Percentiles rank a stretch among this genome's conserved stretches.
Evolutionary conservation across 1,140 invertebrate genomes (phyloP).

Genomic region (Solenopsis fugax): DNA sequence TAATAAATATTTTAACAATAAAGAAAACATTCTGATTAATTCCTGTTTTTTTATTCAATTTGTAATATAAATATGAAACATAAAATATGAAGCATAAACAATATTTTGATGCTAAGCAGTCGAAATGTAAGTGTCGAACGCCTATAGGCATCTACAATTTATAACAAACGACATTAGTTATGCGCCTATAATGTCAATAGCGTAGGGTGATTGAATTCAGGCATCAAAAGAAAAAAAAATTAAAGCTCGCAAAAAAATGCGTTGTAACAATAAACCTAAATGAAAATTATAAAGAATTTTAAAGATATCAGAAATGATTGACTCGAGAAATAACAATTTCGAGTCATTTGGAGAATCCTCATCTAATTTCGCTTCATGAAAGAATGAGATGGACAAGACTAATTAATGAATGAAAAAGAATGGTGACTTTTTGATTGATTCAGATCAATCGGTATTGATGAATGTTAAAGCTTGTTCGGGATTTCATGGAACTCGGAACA

Average conservation of each 20-base stretch:
- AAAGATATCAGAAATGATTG: not conserved
- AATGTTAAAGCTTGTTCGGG: not conserved
- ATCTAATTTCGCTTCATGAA: not conserved
- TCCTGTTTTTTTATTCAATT: not conserved
- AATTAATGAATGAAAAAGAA: not conserved
- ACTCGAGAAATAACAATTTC: not conserved
- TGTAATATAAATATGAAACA: not conserved
- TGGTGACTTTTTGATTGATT: not conserved
- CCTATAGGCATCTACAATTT: not conserved
- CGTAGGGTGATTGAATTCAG: no score
- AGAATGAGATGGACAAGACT: not conserved
- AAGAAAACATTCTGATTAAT: not conserved
- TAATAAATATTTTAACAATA: not conserved
- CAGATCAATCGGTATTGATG: not conserved
- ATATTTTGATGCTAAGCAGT: not conserved
- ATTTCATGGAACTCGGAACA: not conserved
- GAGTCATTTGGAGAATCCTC: not conserved
- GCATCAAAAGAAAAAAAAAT: not conserved
- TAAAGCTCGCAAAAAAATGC: not conserved
- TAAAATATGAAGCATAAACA: not conserved
- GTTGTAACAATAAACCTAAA: not conserved
- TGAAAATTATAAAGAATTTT: not conserved
- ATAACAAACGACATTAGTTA: not conserved
- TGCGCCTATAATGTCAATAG: not conserved
- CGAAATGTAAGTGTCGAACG: not conserved